phyloP scores from a whole-genome alignment of 2,888 invertebrate species.

The Julus scanicus region DNA sequence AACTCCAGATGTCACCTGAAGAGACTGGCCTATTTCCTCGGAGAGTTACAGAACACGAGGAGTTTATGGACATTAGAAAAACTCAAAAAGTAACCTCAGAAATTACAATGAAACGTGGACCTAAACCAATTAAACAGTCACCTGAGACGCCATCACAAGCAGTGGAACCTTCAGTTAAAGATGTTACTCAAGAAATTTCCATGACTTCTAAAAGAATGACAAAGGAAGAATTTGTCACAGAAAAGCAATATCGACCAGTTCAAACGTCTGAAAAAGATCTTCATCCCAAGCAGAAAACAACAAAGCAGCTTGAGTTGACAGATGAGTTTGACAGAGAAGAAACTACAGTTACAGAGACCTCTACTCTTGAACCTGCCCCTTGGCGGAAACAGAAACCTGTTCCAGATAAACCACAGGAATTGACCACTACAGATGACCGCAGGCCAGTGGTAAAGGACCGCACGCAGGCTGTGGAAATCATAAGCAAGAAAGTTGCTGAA shows the following conservation, averaged over 20 bases:
- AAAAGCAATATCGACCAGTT: slow-evolving; percentile 36
- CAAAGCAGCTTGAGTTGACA: neutral
- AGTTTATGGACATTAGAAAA: neutral
- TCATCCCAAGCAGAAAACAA: slow-evolving; percentile 46
- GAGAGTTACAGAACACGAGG: neutral
- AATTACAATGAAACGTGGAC: slow-evolving; percentile 44
- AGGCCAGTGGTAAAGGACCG: neutral
- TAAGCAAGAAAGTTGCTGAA: slow-evolving; percentile 48
- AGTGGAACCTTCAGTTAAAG: neutral
- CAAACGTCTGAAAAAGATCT: slow-evolving; percentile 50
- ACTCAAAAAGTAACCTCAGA: slow-evolving; percentile 41
- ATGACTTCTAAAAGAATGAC: slow-evolving; percentile 31
- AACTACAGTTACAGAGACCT: neutral
- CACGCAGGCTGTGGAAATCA: slow-evolving; percentile 2
- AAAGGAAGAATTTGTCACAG: slow-evolving; percentile 32
- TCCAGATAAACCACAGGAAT: neutral
- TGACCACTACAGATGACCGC: slow-evolving; percentile 1
- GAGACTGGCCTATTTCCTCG: neutral
- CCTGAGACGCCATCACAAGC: neutral
- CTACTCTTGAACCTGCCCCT: slow-evolving; percentile 14
- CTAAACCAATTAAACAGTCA: neutral
- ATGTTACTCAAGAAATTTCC: slow-evolving; percentile 38
- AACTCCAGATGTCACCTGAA: slow-evolving; percentile 31
- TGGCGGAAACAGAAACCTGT: neutral
- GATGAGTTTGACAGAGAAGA: neutral